A percentile compares a stretch with the other conserved stretches of the same genome.
phyloP scores from a whole-genome alignment of 2,888 invertebrate genomes.

The Vanessa cardui region DNA sequence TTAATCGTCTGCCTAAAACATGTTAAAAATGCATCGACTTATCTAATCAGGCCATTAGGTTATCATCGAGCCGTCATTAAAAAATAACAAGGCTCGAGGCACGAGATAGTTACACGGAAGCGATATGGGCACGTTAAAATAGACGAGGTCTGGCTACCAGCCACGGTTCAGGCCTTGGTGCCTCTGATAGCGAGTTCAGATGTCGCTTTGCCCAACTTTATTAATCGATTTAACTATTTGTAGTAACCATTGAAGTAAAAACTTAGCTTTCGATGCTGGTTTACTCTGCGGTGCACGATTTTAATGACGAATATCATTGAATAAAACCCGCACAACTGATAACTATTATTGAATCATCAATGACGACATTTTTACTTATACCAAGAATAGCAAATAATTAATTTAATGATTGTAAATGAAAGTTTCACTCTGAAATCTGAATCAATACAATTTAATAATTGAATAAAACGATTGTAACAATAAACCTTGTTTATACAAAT shows the following conservation, averaged over 20 bases:
- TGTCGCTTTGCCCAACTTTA: constrained; percentile 28
- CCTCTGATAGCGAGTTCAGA: constrained; percentile 13
- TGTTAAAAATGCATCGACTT: constrained; percentile 35
- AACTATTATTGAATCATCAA: no score
- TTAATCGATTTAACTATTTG: constrained; percentile 26
- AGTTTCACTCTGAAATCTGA: no score
- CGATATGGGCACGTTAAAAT: constrained; percentile 16
- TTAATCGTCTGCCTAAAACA: constrained; percentile 17
- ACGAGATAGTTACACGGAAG: constrained; percentile 20
- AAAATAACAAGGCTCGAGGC: constrained; percentile 17
- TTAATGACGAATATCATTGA: no score
- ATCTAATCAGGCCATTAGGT: constrained; percentile 40
- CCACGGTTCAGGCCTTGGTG: constrained; percentile 23
- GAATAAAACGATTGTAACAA: no score
- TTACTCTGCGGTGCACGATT: constrained; percentile 2
- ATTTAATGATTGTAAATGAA: no score
- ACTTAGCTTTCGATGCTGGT: constrained; percentile 19
- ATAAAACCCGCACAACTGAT: no score
- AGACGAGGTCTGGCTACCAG: constrained; percentile 19
- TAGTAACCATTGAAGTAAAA: constrained; percentile 21
- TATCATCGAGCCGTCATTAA: constrained; percentile 34
- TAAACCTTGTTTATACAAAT: no score
- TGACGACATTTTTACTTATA: no score
- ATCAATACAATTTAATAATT: no score
- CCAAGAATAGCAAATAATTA: no score